Evolutionary conservation across 2,888 invertebrate species (phyloP), one percentile per base, ranked within the genome.

Genomic region (Venusia cambrica): DNA sequence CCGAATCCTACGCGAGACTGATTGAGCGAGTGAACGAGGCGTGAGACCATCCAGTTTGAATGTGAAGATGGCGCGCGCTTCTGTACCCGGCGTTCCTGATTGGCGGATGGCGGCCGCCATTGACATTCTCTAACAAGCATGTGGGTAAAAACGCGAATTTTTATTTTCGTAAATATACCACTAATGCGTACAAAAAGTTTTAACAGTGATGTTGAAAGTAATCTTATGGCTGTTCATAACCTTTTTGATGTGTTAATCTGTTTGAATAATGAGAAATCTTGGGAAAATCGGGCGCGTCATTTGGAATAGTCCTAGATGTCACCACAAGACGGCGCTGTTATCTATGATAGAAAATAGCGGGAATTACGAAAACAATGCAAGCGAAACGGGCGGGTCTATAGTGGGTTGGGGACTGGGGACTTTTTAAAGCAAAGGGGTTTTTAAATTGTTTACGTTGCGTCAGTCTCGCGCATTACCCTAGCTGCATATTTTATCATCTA

Each of bases 11-110:
- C 89, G 89, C 90, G 90, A 90, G 90, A 90, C 91, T 91, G 90
- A 90, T 91, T 89, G 90, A 73, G 63, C 63, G 71, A 69, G 64
- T 66, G 70, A 70, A 88, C 90, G 88, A 88, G 79, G 85, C 87
- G 87, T 65, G 66, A 62, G 88, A 89, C 89, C 91, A 91, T 38
- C 51, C 40, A 30, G 92, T 93, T 93, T 92, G 91, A 92, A 92
- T 92, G 90, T 90, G 92, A 93, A 93, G 92, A 93, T 92, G 93
- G 93, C 93, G 93, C 92, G 92, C 89, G 78, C 77, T 84, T 83
- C 73, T 65, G 57, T 61, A 74, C 67, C 72, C 77, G 51, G 55
- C 54, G 51, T 39, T 38, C 57, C 55, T 69, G 67, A 87, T 87
- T 87, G 87, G 87, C 57, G 57, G 54, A 73, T 31, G 48, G 33